These are phyloP conservation scores for Zalophus californianus DNA, from an alignment of 2,797 vertebrate genomes.

Conservation along the genomic window DNA sequence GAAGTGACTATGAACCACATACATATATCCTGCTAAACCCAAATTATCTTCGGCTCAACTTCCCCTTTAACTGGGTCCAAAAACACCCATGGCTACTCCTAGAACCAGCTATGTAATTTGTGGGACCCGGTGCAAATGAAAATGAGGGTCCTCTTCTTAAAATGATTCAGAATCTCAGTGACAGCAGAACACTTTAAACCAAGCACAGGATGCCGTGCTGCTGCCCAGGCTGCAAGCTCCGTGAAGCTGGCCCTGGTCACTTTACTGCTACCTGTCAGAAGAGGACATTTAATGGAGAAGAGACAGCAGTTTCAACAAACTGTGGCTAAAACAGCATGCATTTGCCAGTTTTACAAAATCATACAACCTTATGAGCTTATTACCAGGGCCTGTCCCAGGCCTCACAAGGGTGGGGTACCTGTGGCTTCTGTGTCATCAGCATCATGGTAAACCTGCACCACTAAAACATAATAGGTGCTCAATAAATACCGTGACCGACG, in stretches of 20 bases:
- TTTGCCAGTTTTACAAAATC: conserved; percentile 12
- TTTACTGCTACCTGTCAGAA: background rate
- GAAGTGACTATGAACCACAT: background rate
- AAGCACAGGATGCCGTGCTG: rapidly evolving
- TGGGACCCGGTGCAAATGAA: background rate
- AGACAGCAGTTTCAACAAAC: background rate
- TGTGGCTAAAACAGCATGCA: background rate
- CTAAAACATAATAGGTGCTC: conserved; percentile 34
- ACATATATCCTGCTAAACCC: background rate
- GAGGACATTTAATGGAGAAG: background rate
- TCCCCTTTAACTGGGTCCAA: background rate
- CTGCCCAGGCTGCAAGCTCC: background rate
- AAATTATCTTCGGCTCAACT: background rate
- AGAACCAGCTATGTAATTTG: background rate
- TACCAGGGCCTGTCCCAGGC: background rate
- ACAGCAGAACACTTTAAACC: background rate
- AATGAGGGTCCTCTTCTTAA: background rate
- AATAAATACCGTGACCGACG: background rate
- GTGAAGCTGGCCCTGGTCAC: background rate
- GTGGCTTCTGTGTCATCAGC: background rate
- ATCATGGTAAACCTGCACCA: background rate
- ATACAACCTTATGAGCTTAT: background rate
- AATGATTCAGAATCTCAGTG: background rate
- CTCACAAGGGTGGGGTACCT: background rate
- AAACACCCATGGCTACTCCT: background rate